Conservation (phyloP, 1,140 invertebrate species). For the Rhopalosiphum padi region DNA sequence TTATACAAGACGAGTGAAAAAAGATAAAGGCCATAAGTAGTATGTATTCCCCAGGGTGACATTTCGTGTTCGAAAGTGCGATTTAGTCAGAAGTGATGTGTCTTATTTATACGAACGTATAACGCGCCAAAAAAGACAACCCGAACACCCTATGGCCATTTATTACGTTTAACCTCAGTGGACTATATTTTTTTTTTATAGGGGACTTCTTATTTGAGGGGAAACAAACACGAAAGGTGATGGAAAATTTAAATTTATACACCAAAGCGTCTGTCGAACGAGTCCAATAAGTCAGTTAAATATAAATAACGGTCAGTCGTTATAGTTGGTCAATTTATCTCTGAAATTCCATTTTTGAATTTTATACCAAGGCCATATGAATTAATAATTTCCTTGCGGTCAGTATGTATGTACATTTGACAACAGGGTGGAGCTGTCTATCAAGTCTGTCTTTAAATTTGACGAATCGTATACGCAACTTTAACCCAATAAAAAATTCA, state of each 20-base stretch:
- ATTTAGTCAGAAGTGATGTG: constrained; percentile 57
- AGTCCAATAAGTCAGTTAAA: constrained; percentile 37
- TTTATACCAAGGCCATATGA: background rate
- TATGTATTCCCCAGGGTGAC: constrained; percentile 53
- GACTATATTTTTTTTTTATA: constrained; percentile 46
- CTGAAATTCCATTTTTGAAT: constrained; percentile 31
- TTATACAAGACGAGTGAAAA: constrained; percentile 47
- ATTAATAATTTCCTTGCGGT: constrained; percentile 28
- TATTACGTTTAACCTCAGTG: constrained; percentile 56
- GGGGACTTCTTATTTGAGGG: background rate
- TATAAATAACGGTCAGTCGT: constrained; percentile 39
- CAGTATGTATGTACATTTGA: background rate
- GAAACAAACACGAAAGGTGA: constrained; percentile 21
- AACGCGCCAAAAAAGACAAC: constrained; percentile 52
- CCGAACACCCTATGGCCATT: constrained; percentile 54
- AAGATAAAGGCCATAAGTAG: constrained; percentile 56
- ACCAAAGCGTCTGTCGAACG: constrained; percentile 32
- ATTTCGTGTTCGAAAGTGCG: constrained; percentile 54
- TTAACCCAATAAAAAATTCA: constrained; percentile 18
- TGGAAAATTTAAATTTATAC: constrained; percentile 55
- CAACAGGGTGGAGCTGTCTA: background rate
- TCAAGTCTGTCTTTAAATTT: constrained; percentile 10
- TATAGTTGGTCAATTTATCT: constrained; percentile 20
- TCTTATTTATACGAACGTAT: constrained; percentile 55
- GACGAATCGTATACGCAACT: constrained; percentile 1